Conservation (phyloP, 2,888 invertebrate species). For the Chromoteleia sp. region DNA sequence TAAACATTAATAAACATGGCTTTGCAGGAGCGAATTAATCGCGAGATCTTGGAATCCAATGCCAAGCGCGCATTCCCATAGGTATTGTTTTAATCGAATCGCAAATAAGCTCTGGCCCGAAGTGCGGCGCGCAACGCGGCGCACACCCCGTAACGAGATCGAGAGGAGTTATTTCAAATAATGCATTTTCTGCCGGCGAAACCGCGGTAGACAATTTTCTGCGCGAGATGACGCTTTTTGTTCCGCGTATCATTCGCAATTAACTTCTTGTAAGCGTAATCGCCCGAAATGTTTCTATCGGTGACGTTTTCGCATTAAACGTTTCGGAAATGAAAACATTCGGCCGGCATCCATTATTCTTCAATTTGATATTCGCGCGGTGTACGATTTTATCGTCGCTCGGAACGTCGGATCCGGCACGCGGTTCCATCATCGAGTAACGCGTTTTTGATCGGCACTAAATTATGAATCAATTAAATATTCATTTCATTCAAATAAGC, state of each 20-base stretch:
- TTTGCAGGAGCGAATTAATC: conserved; percentile 50
- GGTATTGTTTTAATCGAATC: conserved; percentile 70
- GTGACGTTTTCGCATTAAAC: conserved; percentile 26
- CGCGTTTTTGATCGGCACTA: conserved; percentile 56
- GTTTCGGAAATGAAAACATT: conserved; percentile 33
- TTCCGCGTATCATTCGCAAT: conserved; percentile 42
- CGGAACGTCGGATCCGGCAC: not conserved
- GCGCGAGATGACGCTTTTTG: conserved; percentile 37
- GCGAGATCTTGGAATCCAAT: conserved; percentile 60
- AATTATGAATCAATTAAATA: conserved; percentile 65
- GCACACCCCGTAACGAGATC: conserved; percentile 47
- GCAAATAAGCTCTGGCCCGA: conserved; percentile 54
- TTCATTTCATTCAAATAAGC: conserved; percentile 54
- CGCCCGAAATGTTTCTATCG: conserved; percentile 12
- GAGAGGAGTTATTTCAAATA: conserved; percentile 55
- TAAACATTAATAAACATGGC: conserved; percentile 54
- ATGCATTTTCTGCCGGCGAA: conserved; percentile 43
- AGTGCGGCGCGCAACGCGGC: not conserved
- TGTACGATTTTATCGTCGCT: conserved; percentile 37
- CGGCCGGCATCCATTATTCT: conserved; percentile 30
- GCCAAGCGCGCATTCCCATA: conserved; percentile 59
- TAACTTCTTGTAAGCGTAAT: conserved; percentile 49
- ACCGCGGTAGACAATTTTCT: conserved; percentile 48
- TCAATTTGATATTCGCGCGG: conserved; percentile 33
- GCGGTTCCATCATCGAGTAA: conserved; percentile 38